Evolutionary conservation across 2,888 invertebrate species (phyloP).

Genomic region (Teleogryllus oceanicus): DNA sequence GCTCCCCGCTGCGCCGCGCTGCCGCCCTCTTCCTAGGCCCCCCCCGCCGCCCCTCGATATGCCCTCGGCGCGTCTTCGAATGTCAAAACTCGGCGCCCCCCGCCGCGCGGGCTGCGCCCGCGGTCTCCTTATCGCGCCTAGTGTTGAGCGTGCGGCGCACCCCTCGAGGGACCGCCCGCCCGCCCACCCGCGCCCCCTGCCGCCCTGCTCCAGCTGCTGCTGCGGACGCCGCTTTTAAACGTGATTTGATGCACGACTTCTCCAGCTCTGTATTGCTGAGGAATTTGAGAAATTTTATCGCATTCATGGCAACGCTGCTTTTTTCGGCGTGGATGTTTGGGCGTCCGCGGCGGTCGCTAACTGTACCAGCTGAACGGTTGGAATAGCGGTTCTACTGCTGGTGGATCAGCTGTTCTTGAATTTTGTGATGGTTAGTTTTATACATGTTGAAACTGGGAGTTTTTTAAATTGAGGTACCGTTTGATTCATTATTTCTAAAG

Average conservation of each 20-base stretch:
- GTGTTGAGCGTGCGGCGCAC: background rate
- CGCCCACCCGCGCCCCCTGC: background rate
- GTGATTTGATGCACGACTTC: constrained; percentile 12
- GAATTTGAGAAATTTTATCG: background rate
- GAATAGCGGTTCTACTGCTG: no score
- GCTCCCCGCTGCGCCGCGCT: no score
- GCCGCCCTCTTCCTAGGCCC: no score
- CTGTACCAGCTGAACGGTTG: no score
- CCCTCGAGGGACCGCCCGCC: background rate
- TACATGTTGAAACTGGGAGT: no score
- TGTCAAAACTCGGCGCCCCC: background rate
- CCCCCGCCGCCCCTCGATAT: no score
- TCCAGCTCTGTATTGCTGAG: background rate
- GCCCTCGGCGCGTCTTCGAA: background rate
- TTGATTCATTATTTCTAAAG: no score
- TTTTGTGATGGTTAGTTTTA: no score
- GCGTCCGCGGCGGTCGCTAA: background rate
- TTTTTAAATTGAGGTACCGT: no score
- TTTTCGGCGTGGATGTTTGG: constrained; percentile 3
- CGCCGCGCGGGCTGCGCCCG: background rate
- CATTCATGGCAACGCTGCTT: background rate
- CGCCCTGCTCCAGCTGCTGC: background rate
- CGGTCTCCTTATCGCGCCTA: constrained; percentile 18
- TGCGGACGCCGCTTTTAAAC: background rate
- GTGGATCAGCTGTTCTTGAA: no score